Percentiles rank a stretch among this genome's conserved stretches.
Evolutionary conservation across 2,113 vertebrate species (phyloP).

Genomic region (Nannospalax galili): DNA sequence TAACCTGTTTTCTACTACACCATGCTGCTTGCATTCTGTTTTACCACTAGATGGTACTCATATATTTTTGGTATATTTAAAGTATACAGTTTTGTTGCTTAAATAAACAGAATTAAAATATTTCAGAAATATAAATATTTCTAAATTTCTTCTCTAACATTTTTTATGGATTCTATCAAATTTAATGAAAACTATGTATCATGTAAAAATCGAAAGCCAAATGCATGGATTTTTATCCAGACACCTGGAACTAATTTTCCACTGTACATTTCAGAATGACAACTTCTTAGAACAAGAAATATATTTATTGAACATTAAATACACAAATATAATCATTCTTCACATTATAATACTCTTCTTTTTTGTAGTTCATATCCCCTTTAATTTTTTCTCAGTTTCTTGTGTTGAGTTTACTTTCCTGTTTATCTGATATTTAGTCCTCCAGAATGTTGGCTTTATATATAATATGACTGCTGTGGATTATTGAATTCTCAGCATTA

Average conservation of each 20-base stretch:
- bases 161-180: background rate
- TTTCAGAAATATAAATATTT: conserved; percentile 12
- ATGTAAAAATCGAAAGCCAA: background rate
- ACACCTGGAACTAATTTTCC: background rate
- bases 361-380: background rate
- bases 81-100: background rate
- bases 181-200: background rate
- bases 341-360: background rate
- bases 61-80: conserved; percentile 69
- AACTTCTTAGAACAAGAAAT: background rate
- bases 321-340: background rate
- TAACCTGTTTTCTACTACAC: background rate
- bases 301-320: background rate
- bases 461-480: background rate
- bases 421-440: background rate
- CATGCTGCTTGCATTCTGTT: conserved; percentile 54
- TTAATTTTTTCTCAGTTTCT: background rate
- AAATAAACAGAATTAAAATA: conserved; percentile 7
- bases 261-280: background rate
- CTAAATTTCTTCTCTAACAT: background rate
- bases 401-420: background rate
- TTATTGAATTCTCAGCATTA: background rate
- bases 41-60: conserved; percentile 80
- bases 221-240: background rate
- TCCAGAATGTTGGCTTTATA: background rate